Evolutionary conservation across 1,140 invertebrate species (phyloP), one percentile per base, ranked within the genome.

Genomic region (Cydia amplana): DNA sequence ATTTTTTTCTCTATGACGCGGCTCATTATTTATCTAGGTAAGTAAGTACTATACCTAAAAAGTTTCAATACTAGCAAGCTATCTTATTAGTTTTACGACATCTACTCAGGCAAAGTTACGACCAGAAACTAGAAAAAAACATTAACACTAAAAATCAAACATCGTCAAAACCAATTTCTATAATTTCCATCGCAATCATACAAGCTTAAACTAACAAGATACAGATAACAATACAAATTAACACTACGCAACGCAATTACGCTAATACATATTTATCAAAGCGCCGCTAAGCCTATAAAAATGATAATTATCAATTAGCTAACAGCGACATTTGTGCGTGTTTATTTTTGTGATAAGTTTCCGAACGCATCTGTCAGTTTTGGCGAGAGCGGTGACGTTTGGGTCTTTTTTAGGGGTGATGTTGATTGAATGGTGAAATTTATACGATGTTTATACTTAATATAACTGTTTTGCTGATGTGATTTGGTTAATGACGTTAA

Each of bases 291-390:
- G 9, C 65, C 65, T 23, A 70, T 70, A 70, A 70, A 70, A 70
- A 73, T 55, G 72, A 55, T 55, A 73, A 73, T 73, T 55, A 55
- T 73, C 72, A 73, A 73, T 73, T 51, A 73, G 32, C 43, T 73
- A 73, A 73, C 72, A 55, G 72, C 43, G 49, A 73, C 72, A 73
- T 73, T 73, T 73, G 72, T 23, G 4, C 6, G 4, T 73, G 72
- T 73, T 73, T 73, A 43, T 23, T 49, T 73, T 73, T 25, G 32
- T 49, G 72, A 73, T 73, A 73, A 73, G 16, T 51, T 36, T 55
- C 49, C 18, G 43, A 49, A 55, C 72, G 46, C 72, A 73, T 49
- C 72, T 73, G 72, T 73, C 72, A 73, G 72, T 55, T 55, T 49
- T 55, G 72, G 49, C 72, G 72, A 23, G 40, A 46, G 43, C 43